Conservation (phyloP, 2,797 vertebrate species). For the Mormyrops attenuatus region DNA sequence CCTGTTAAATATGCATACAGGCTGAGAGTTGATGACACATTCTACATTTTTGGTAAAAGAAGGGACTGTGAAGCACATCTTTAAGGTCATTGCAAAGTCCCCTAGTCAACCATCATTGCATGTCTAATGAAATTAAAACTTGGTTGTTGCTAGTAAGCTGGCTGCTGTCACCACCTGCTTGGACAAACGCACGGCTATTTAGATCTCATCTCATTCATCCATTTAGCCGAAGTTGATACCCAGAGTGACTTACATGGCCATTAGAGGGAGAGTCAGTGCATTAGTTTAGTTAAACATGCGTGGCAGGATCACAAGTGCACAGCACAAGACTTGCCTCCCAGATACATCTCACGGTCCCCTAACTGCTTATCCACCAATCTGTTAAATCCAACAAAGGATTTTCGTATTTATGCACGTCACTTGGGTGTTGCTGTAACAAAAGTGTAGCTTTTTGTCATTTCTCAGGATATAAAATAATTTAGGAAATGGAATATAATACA, state of each 20-base stretch:
- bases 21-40: not conserved
- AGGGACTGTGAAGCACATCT: not conserved
- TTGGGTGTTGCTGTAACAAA: not conserved
- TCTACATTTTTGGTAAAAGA: not conserved
- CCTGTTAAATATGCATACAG: constrained; percentile 8
- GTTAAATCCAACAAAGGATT: not conserved
- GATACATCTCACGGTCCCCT: not conserved
- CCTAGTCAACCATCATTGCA: not conserved
- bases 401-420: not conserved
- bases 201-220: not conserved
- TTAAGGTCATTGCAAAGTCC: not conserved
- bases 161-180: not conserved
- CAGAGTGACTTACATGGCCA: not conserved
- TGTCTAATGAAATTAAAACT: not conserved
- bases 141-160: not conserved
- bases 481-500: not conserved
- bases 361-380: not conserved
- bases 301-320: not conserved
- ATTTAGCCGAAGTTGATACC: not conserved
- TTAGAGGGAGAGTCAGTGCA: not conserved
- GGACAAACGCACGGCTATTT: not conserved
- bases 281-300: not conserved
- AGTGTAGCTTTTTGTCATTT: not conserved
- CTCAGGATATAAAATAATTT: not conserved
- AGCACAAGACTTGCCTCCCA: not conserved